Evolutionary conservation across 1,140 invertebrate genomes (phyloP), one percentile per base, ranked within the genome.

Genomic region (Calosoma granatense): DNA sequence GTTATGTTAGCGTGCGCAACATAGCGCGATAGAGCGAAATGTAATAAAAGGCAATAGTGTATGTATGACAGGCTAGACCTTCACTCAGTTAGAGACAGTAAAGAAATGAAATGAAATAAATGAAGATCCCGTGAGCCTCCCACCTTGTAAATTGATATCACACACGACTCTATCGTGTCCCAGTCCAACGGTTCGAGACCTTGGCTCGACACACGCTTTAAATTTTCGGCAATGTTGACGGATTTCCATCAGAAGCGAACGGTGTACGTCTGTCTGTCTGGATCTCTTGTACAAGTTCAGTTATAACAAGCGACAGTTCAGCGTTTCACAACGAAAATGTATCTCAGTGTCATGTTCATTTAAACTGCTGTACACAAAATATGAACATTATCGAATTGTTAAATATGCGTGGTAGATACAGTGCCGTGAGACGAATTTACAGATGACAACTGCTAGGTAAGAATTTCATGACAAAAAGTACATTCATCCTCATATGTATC

Each of bases 361-460:
- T n/a, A n/a, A n/a, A n/a, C n/a, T n/a, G n/a, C n/a, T n/a, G n/a
- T n/a, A n/a, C n/a, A 36, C 6, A 36, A 36, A 36, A 36, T 47
- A 47, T 47, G 41, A 17, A 47, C 41, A 11, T 47, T 47, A 11
- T 47, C 6, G 17, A 47, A 47, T 17, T 4, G 6, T 47, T 47
- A 47, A 47, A 17, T 47, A 47, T 47, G 41, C 17, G 9, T 12
- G 9, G 41, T 6, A 47, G 4, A 11, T 47, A 12, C 17, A 11
- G 6, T 47, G 41, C 41, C 4, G 15, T 47, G 6, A 47, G 6
- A 12, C 26, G 26, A n/a, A 47, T 47, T 47, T 47, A 17, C 41
- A 47, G 41, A 47, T 47, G 41, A 47, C 41, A 47, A 47, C 41
- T 47, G 41, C 41, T 47, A 47, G 41, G 41, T 47, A 47, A 47